Evolutionary conservation across 2,797 vertebrate species (phyloP).

Genomic region (Podargus strigoides): DNA sequence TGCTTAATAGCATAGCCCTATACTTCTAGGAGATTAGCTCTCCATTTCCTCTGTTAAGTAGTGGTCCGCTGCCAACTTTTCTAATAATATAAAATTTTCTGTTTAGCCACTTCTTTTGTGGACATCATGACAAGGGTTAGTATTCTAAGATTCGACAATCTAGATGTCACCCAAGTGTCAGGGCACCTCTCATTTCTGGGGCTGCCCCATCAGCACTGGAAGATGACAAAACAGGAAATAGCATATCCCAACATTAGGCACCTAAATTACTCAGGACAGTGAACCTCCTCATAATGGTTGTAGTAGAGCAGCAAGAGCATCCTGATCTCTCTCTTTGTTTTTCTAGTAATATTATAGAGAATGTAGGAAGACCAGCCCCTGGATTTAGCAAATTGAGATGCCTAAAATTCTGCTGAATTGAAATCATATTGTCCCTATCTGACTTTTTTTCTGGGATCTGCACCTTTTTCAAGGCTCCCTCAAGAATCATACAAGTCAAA

Average conservation of each 20-base stretch:
- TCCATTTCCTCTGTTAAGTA: background rate
- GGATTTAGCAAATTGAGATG: background rate
- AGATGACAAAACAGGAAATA: background rate
- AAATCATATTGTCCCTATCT: background rate
- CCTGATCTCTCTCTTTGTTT: background rate
- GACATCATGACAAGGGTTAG: background rate
- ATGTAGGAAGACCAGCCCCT: background rate
- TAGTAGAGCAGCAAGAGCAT: background rate
- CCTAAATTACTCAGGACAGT: background rate
- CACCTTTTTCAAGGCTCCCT: background rate
- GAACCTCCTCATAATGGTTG: background rate
- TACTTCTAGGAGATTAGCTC: background rate
- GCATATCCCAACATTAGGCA: background rate
- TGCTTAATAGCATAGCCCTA: background rate
- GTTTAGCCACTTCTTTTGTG: background rate
- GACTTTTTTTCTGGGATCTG: background rate
- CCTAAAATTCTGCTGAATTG: background rate
- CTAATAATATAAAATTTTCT: background rate
- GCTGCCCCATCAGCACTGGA: background rate
- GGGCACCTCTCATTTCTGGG: background rate
- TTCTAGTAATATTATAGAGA: background rate
- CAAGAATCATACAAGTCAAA: background rate
- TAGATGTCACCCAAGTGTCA: background rate
- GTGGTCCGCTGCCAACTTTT: background rate
- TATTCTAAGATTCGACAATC: background rate